phyloP scores from a whole-genome alignment of 35 echinoderm and acorn worm genomes.

The Ptychodera flava region DNA sequence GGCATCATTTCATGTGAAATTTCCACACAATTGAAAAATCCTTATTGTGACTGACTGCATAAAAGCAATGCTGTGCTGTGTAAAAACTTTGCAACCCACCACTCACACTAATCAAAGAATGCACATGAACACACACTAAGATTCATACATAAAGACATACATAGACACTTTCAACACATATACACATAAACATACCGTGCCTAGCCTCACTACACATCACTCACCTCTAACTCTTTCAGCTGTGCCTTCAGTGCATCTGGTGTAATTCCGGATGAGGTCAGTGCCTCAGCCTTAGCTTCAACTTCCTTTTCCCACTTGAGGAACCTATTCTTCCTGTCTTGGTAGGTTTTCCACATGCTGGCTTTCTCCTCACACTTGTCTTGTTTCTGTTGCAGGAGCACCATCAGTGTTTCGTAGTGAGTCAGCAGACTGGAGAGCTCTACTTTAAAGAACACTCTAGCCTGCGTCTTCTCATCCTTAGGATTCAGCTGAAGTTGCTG shows the following conservation, averaged over 20 bases:
- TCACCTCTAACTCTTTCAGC: slow-evolving; percentile 56
- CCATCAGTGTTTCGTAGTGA: slow-evolving; percentile 13
- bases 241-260: slow-evolving; percentile 26
- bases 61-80: no score
- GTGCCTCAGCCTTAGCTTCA: neutral
- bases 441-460: slow-evolving; percentile 3
- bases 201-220: neutral
- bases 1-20: no score
- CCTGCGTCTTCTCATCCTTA: neutral
- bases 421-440: slow-evolving; percentile 15
- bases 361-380: slow-evolving; percentile 14
- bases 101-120: no score
- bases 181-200: neutral
- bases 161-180: neutral
- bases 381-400: slow-evolving; percentile 2
- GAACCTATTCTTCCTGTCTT: slow-evolving; percentile 17
- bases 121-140: no score
- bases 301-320: slow-evolving; percentile 21
- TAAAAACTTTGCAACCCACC: no score
- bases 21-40: no score
- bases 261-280: neutral
- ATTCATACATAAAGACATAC: neutral
- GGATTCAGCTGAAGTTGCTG: neutral
- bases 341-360: slow-evolving; percentile 25
- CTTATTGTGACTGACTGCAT: no score